Evolutionary conservation across 2,888 invertebrate species (phyloP).

Genomic region (Tiliacea aurago): DNA sequence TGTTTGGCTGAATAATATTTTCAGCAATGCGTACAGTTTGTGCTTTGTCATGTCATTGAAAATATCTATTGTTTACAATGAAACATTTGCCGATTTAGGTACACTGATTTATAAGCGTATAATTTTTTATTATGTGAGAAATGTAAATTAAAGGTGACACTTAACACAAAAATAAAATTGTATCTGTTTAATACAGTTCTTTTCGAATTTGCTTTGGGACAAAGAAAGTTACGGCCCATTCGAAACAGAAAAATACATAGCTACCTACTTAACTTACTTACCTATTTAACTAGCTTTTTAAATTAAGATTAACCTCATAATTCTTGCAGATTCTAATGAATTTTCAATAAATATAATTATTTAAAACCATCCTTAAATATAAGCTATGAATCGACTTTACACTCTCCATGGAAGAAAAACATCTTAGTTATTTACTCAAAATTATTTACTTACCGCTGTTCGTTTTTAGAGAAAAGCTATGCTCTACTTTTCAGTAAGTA

Average conservation of each 20-base stretch:
- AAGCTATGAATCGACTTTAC: not conserved
- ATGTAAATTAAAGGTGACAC: not conserved
- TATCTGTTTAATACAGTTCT: not conserved
- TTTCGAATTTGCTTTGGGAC: not conserved
- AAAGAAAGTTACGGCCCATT: not conserved
- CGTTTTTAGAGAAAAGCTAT: conserved; percentile 6
- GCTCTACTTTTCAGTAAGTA: conserved; percentile 25
- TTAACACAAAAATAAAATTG: not conserved
- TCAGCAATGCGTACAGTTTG: conserved; percentile 5
- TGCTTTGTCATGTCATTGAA: conserved; percentile 53
- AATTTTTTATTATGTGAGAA: conserved; percentile 9
- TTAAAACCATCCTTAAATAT: not conserved
- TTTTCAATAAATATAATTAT: too few relatives aligned
- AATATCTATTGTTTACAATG: conserved; percentile 19
- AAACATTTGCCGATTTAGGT: conserved; percentile 24
- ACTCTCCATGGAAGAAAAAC: not conserved
- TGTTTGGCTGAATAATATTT: conserved; percentile 4
- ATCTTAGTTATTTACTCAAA: not conserved
- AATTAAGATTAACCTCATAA: not conserved
- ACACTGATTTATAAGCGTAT: not conserved
- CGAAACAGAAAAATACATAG: not conserved
- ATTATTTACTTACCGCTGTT: not conserved
- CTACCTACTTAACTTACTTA: not conserved
- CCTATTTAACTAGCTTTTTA: not conserved
- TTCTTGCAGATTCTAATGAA: not conserved